Conservation (phyloP, 2,113 vertebrate genomes). For the Heterocephalus glaber region DNA sequence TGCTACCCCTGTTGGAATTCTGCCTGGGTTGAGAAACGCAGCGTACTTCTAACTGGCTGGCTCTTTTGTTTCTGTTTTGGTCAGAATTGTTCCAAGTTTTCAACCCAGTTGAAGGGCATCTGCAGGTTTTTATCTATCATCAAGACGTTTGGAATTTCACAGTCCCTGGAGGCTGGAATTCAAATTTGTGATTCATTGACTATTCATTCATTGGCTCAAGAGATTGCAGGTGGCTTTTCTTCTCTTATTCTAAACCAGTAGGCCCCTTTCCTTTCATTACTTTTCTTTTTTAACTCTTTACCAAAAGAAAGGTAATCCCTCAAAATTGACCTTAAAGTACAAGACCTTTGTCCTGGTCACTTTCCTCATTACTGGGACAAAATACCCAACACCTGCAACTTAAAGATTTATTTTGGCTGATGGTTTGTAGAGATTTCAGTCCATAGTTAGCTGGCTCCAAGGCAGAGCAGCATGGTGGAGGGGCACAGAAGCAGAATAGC, state of each 20-base stretch:
- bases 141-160: conserved; percentile 49
- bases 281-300: conserved; percentile 1
- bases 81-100: conserved; percentile 66
- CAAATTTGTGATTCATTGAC: conserved; percentile 68
- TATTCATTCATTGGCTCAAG: conserved; percentile 60
- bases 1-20: conserved; percentile 66
- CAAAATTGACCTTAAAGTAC: neutral
- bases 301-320: conserved; percentile 22
- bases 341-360: neutral
- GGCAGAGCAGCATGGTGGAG: neutral
- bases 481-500: neutral
- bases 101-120: conserved; percentile 49
- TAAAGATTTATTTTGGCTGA: neutral
- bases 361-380: neutral
- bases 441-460: neutral
- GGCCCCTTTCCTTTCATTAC: conserved; percentile 59
- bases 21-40: neutral
- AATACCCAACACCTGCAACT: neutral
- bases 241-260: conserved; percentile 33
- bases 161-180: conserved; percentile 73
- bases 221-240: conserved; percentile 61
- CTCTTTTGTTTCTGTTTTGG: conserved; percentile 60
- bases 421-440: neutral
- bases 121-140: conserved; percentile 55
- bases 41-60: conserved; percentile 52